Evolutionary conservation across 2,797 vertebrate species (phyloP), one percentile per base, ranked within the genome.

Genomic region (Telmatherina bonti): DNA sequence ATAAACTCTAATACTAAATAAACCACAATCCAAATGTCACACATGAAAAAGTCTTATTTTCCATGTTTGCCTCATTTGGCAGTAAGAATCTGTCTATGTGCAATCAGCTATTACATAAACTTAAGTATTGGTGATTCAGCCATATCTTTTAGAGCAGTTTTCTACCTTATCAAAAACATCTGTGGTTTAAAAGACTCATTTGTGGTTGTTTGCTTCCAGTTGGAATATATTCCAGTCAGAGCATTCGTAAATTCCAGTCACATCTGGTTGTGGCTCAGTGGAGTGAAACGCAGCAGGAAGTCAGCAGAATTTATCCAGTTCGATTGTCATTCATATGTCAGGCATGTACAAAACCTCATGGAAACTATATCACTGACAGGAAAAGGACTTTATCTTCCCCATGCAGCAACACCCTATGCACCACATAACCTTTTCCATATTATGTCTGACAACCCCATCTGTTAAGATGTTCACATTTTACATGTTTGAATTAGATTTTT

Each of bases 251-350:
- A 58, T 53, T 72, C 62, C 63, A 5, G 54, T 47, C 51, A 73
- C 56, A 63, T 76, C 54, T 62, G 61, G 33, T 12, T 75, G 69
- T 79, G 70, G 73, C 2, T 41, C n/a, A 43, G 36, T 2, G 29
- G 9, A 15, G 62, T 6, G 16, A 68, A 26, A 64, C 27, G 8
- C 70, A 61, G 53, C 62, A 84, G 84, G 84, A 88, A 82, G 72
- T 43, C 30, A 56, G 51, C 41, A 18, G 27, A 41, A 7, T 62
- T 61, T 67, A 74, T 86, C 66, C 7, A 18, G 6, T 55, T 33
- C 58, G 51, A 43, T 63, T 0, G 31, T 76, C 79, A 67, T 1
- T 78, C 67, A 77, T 4, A 31, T 76, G 74, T 85, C 83, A 88
- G 5, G 76, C 74, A 67, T 62, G 51, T 7, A 12, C 22, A 59